Conservation (phyloP, 2,888 invertebrate species). For the Orgyia antiqua region DNA sequence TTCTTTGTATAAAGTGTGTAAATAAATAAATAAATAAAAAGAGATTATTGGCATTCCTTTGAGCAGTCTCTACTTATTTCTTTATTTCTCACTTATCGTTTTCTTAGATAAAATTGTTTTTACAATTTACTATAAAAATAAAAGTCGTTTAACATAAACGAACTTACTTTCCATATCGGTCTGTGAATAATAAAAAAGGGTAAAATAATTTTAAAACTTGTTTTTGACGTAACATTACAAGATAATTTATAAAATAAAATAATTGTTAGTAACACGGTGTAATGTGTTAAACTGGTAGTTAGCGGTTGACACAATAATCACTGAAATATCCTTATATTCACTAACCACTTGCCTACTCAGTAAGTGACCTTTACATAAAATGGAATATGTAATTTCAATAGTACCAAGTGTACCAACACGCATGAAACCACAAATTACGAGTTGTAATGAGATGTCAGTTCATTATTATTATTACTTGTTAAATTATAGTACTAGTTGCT, state of each 20-base stretch:
- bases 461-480: slow-evolving; percentile 19
- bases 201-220: too few relatives aligned
- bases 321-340: background rate
- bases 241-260: background rate
- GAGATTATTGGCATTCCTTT: too few relatives aligned
- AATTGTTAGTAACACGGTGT: background rate
- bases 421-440: slow-evolving; percentile 8
- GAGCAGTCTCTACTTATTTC: too few relatives aligned
- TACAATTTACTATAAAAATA: too few relatives aligned
- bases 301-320: slow-evolving; percentile 1
- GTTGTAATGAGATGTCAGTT: slow-evolving; percentile 17
- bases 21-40: too few relatives aligned
- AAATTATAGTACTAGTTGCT: slow-evolving; percentile 12
- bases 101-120: too few relatives aligned
- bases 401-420: slow-evolving; percentile 5
- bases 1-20: too few relatives aligned
- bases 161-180: too few relatives aligned
- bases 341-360: slow-evolving; percentile 2
- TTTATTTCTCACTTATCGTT: too few relatives aligned
- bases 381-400: slow-evolving; percentile 14
- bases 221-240: too few relatives aligned
- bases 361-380: slow-evolving; percentile 12
- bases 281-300: background rate
- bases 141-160: too few relatives aligned
- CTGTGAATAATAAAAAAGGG: too few relatives aligned